Percentiles rank a stretch among this genome's conserved stretches.
phyloP scores from a whole-genome alignment of 2,888 invertebrate species.

The Nasonia oneida region DNA sequence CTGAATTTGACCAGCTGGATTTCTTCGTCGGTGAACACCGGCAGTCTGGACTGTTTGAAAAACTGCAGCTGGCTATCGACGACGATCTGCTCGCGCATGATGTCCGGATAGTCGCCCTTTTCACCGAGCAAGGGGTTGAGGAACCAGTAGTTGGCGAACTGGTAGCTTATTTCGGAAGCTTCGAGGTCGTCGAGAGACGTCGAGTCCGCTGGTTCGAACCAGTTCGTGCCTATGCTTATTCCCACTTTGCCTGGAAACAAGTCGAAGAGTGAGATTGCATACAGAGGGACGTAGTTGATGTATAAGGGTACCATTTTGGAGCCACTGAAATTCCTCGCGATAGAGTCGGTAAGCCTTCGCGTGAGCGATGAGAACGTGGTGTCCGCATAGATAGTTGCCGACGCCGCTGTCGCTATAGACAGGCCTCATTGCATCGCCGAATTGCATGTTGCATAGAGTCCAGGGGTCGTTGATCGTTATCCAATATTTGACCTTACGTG shows the following conservation, averaged over 20 bases:
- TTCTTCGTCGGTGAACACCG: conserved; percentile 73
- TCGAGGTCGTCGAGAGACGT: conserved; percentile 79
- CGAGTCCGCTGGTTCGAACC: conserved; percentile 79
- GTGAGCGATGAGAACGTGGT: conserved; percentile 85
- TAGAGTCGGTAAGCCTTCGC: conserved; percentile 83
- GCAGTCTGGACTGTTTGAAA: conserved; percentile 83
- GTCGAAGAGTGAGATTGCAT: background rate
- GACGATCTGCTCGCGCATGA: conserved; percentile 83
- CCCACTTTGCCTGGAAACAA: conserved; percentile 80
- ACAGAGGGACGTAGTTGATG: too few relatives aligned
- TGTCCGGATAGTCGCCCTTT: conserved; percentile 84
- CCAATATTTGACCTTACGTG: conserved; percentile 81
- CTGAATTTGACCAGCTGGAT: conserved; percentile 63
- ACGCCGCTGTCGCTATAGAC: conserved; percentile 64
- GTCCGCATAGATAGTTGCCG: conserved; percentile 83
- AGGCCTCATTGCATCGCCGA: conserved; percentile 74
- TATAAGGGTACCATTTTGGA: conserved; percentile 79
- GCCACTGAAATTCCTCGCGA: conserved; percentile 80
- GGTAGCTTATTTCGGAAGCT: conserved; percentile 81
- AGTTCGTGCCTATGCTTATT: conserved; percentile 81
- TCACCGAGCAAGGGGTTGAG: conserved; percentile 84
- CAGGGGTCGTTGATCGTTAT: conserved; percentile 89
- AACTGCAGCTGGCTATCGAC: conserved; percentile 82
- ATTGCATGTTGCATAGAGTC: conserved; percentile 81
- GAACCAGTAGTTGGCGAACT: conserved; percentile 84